Evolutionary conservation across 2,113 vertebrate genomes (phyloP).

Genomic region (Eretmochelys imbricata): DNA sequence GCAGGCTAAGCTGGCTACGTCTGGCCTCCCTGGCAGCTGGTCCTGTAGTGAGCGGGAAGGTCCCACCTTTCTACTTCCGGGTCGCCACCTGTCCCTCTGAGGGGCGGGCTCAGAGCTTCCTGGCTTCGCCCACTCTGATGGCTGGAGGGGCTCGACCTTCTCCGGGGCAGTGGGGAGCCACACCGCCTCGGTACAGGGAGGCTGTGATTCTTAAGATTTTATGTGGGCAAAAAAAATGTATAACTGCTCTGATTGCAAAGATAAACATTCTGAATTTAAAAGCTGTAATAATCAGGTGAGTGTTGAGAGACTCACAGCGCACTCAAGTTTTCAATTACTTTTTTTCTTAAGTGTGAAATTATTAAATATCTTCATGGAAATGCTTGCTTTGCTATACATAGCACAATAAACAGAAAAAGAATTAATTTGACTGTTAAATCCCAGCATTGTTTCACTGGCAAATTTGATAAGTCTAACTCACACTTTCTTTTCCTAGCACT

Average conservation of each 20-base stretch:
- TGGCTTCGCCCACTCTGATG: too few species aligned
- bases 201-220: neutral
- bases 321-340: neutral
- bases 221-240: accelerated
- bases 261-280: accelerated
- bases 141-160: too few species aligned
- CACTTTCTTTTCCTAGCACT: neutral
- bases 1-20: too few species aligned
- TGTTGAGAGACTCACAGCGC: neutral
- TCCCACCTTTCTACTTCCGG: too few species aligned
- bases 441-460: accelerated
- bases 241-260: accelerated
- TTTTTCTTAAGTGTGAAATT: neutral
- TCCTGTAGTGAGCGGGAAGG: too few species aligned
- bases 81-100: too few species aligned
- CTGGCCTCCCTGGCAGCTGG: too few species aligned
- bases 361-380: accelerated
- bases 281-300: accelerated
- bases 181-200: too few species aligned
- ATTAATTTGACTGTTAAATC: accelerated
- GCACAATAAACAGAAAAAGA: accelerated
- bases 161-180: too few species aligned
- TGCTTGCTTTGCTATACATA: neutral
- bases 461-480: accelerated
- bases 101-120: too few species aligned